Conservation (phyloP, 2,113 vertebrate genomes). For the Delphinus delphis region DNA sequence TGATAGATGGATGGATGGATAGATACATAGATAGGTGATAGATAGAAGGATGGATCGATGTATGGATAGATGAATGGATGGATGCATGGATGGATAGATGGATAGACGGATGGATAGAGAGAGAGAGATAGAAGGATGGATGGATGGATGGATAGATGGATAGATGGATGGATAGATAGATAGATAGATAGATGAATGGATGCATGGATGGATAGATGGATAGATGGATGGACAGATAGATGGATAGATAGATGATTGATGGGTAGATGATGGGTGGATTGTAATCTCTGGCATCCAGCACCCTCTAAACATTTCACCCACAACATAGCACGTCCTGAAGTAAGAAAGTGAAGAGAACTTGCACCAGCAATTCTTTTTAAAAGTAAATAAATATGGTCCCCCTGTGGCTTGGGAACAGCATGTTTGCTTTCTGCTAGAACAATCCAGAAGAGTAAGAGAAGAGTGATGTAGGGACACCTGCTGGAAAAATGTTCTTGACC, state of each 20-base stretch:
- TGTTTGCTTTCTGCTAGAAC: not conserved
- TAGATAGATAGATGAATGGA: not conserved
- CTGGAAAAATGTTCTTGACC: fast-evolving
- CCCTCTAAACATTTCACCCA: not conserved
- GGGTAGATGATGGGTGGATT: not conserved
- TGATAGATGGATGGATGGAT: not conserved
- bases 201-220: no score
- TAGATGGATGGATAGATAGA: no score
- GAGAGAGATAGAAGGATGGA: not conserved
- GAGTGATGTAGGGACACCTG: fast-evolving
- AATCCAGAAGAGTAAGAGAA: not conserved
- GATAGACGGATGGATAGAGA: no score
- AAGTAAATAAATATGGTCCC: not conserved
- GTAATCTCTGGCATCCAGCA: not conserved
- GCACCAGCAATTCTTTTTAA: not conserved
- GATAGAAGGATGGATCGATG: not conserved
- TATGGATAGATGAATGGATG: not conserved
- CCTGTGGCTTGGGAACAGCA: not conserved
- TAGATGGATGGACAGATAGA: not conserved
- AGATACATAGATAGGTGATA: not conserved
- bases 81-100: no score
- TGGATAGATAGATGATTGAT: not conserved
- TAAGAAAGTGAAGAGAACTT: not conserved
- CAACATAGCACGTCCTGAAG: not conserved
- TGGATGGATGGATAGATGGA: fast-evolving